phyloP scores from a whole-genome alignment of 1,140 invertebrate species.

The Cardiocondyla obscurior region DNA sequence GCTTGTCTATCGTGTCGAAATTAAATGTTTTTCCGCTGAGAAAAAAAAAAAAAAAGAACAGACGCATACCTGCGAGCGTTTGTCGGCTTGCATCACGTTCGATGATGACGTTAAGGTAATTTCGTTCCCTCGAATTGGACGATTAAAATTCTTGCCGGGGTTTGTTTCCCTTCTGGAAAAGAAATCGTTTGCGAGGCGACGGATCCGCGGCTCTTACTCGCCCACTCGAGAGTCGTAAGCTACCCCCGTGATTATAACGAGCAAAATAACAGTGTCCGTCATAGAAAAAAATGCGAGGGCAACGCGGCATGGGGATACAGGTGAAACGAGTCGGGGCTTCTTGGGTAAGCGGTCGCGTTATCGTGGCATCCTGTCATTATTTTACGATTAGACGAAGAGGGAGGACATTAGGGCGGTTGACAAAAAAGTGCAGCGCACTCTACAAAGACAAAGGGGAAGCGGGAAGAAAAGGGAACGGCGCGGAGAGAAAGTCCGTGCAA shows the following conservation, averaged over 20 bases:
- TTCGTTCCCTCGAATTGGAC: not conserved
- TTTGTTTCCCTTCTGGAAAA: not conserved
- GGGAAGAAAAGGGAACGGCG: not conserved
- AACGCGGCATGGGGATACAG: not conserved
- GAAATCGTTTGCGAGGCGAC: not conserved
- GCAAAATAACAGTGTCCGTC: conserved; percentile 38
- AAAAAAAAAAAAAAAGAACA: too few relatives aligned
- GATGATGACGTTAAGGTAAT: not conserved
- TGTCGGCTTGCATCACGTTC: not conserved
- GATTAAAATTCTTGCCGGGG: conserved; percentile 1
- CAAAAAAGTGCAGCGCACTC: conserved; percentile 27
- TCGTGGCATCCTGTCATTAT: conserved; percentile 74
- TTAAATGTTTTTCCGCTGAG: not conserved
- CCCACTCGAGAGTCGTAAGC: not conserved
- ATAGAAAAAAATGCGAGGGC: conserved; percentile 8
- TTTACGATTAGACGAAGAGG: conserved; percentile 76
- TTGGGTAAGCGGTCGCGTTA: conserved; percentile 50
- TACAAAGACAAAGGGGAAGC: not conserved
- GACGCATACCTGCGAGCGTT: not conserved
- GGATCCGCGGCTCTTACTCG: not conserved
- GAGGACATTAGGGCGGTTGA: conserved; percentile 51
- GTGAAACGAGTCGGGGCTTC: conserved; percentile 46
- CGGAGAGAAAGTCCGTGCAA: conserved; percentile 58
- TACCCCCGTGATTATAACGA: conserved; percentile 5
- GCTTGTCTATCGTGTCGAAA: not conserved